A percentile compares a stretch with the other conserved stretches of the same genome.
These are phyloP conservation scores for Caenorhabditis panamensis DNA, from an alignment of 2,888 invertebrate genomes.

Conservation along the genomic window DNA sequence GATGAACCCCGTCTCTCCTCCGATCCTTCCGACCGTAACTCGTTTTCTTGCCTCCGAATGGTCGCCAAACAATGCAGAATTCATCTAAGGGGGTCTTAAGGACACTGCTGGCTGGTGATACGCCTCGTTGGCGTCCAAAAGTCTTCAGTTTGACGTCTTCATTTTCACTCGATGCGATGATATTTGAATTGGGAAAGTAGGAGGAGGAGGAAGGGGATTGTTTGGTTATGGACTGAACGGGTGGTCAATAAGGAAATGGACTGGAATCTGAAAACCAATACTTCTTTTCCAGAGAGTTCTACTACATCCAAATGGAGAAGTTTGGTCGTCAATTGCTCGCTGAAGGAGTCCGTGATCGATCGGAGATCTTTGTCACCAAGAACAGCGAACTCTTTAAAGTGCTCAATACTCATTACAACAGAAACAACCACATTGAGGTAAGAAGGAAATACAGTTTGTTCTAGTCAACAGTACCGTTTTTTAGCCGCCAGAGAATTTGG, in stretches of 20 bases:
- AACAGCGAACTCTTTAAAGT: constrained; percentile 98
- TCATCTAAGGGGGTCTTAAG: constrained; percentile 35
- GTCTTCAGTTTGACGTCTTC: constrained; percentile 29
- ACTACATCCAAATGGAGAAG: constrained; percentile 99
- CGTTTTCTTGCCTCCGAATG: constrained; percentile 34
- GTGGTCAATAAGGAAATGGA: neutral
- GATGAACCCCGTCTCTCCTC: no score
- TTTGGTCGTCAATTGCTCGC: constrained; percentile 98
- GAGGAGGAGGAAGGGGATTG: constrained; percentile 11
- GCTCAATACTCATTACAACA: constrained; percentile 98
- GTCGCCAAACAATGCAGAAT: constrained; percentile 32
- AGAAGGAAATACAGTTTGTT: no score
- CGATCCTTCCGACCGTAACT: no score
- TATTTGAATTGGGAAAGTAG: constrained; percentile 33
- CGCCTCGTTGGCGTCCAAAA: constrained; percentile 57
- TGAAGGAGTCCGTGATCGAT: constrained; percentile 93
- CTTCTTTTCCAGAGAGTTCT: constrained; percentile 90
- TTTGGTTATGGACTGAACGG: constrained; percentile 12
- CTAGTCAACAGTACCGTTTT: no score
- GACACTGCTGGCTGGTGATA: constrained; percentile 19
- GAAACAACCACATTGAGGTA: constrained; percentile 95
- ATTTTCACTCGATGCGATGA: constrained; percentile 8
- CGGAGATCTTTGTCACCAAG: constrained; percentile 89
- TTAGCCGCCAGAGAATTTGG: constrained; percentile 97
- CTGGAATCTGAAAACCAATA: neutral